Conservation (phyloP, 2,797 vertebrate genomes). For the Tokudaia tokunoshimensis region DNA sequence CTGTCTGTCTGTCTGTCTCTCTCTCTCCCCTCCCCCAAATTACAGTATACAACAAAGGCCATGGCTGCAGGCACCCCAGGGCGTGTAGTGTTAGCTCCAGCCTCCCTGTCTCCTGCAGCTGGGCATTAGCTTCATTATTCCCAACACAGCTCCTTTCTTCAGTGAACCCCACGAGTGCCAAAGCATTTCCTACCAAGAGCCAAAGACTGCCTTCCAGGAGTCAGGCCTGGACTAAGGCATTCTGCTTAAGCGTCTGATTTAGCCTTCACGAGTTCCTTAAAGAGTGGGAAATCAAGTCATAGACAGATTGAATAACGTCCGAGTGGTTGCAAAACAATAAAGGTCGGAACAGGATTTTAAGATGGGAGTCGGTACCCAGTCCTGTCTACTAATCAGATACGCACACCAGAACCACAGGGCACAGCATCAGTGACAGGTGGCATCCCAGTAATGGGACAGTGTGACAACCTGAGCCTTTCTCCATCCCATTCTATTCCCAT, state of each 20-base stretch:
- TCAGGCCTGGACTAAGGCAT: background rate
- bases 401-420: background rate
- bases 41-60: slow-evolving; percentile 37
- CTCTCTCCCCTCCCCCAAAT: background rate
- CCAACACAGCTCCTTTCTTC: slow-evolving; percentile 3
- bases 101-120: background rate
- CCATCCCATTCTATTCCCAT: background rate
- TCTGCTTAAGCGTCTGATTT: background rate
- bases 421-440: rapidly evolving
- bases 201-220: background rate
- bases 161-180: background rate
- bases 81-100: slow-evolving; percentile 18
- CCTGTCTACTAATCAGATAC: background rate
- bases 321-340: background rate
- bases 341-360: background rate
- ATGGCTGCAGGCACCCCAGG: background rate
- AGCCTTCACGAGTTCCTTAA: background rate
- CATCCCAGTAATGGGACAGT: background rate
- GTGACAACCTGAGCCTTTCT: background rate
- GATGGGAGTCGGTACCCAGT: background rate
- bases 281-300: slow-evolving; percentile 17
- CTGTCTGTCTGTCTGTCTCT: too few species aligned
- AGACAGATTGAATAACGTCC: background rate
- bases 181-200: background rate
- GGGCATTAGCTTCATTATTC: slow-evolving; percentile 29